Evolutionary conservation across 2,113 vertebrate species (phyloP).

Genomic region (Pleuronectes platessa): DNA sequence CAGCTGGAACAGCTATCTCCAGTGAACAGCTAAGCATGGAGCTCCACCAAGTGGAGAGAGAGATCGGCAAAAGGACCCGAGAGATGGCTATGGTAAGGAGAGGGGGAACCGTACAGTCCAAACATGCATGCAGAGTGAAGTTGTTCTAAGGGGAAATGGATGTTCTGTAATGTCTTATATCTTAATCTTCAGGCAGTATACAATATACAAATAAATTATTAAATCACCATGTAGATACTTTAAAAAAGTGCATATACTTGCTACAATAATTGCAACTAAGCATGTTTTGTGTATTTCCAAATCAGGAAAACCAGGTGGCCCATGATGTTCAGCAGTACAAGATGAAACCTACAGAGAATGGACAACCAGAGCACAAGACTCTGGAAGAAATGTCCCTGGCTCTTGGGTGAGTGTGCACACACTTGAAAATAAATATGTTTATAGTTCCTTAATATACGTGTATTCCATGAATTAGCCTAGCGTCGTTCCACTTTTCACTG

Average conservation of each 20-base stretch:
- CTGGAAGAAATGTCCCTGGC: conserved; percentile 90
- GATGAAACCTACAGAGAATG: conserved; percentile 92
- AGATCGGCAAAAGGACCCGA: conserved; percentile 95
- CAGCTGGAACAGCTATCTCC: conserved; percentile 79
- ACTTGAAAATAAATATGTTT: not conserved
- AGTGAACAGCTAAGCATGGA: conserved; percentile 97
- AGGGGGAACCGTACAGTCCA: not conserved
- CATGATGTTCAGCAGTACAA: conserved; percentile 94
- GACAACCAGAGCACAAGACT: conserved; percentile 90
- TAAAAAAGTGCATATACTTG: not conserved
- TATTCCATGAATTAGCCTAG: not conserved
- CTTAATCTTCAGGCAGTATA: too few species aligned
- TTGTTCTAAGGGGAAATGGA: too few species aligned
- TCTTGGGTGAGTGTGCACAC: conserved; percentile 85
- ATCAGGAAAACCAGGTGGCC: conserved; percentile 91
- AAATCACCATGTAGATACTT: not conserved
- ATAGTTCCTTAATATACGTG: not conserved
- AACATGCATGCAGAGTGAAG: not conserved
- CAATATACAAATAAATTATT: too few species aligned
- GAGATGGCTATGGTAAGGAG: conserved; percentile 93
- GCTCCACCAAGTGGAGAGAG: conserved; percentile 96
- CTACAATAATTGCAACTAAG: not conserved
- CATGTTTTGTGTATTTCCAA: conserved; percentile 39
- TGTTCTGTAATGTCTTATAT: too few species aligned
- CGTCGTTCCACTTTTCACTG: not conserved